Conservation (phyloP, 2,888 invertebrate genomes). For the Eledona agricola region DNA sequence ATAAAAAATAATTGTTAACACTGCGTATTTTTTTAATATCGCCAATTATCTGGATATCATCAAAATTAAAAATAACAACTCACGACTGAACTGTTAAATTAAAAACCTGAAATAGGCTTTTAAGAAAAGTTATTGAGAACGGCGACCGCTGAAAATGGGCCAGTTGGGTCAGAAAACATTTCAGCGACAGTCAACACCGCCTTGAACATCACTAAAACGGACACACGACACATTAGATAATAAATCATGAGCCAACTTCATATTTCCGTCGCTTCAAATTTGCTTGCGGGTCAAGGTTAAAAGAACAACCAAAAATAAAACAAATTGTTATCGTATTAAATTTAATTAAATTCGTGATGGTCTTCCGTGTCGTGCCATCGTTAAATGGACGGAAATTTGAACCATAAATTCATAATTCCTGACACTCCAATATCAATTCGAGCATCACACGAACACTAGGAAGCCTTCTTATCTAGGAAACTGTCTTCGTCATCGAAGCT, state of each 20-base stretch:
- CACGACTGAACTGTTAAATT: neutral
- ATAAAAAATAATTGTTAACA: too few species aligned
- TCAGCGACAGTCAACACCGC: conserved; percentile 1
- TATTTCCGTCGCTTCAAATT: conserved; percentile 23
- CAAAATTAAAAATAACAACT: neutral
- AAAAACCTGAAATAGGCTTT: conserved; percentile 1
- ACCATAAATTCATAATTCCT: too few species aligned
- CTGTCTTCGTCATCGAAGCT: too few species aligned
- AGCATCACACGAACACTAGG: too few species aligned
- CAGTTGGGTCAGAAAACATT: conserved; percentile 3
- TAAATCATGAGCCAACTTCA: conserved; percentile 22
- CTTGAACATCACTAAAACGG: conserved; percentile 9
- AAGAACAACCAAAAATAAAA: conserved; percentile 2
- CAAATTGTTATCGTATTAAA: neutral
- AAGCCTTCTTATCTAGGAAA: too few species aligned
- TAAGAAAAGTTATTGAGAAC: too few species aligned
- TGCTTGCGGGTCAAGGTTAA: conserved; percentile 21
- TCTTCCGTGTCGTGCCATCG: too few species aligned
- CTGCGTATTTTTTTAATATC: too few species aligned
- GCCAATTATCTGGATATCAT: too few species aligned
- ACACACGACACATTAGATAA: conserved; percentile 14
- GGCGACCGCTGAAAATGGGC: conserved; percentile 2
- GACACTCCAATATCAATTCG: too few species aligned
- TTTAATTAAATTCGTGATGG: too few species aligned
- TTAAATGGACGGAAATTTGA: too few species aligned